Evolutionary conservation across 2,888 invertebrate genomes (phyloP), one percentile per base, ranked within the genome.

Genomic region (Synanthedon tipuliformis): DNA sequence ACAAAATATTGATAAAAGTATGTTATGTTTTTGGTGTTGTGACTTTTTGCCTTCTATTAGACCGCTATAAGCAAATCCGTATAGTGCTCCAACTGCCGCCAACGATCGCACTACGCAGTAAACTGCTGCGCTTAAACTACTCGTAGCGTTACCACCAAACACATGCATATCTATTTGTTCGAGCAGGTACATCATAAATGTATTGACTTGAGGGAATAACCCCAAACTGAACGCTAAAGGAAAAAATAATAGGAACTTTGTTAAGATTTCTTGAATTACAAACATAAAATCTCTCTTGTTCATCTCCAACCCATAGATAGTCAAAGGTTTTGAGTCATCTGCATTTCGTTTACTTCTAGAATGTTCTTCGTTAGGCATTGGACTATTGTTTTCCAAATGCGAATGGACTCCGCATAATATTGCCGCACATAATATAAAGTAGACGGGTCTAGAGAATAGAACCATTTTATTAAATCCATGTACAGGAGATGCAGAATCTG

Each of bases 401-500:
- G 76, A 75, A 58, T 88, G 81, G 3, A 88, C 85, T 0, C 81
- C 69, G 55, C 89, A 80, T 52, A 91, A 62, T 57, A 91, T 70
- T 0, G 84, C 88, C 7, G 93, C 91, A 67, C 95, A 94, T 48
- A 97, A 69, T 65, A 95, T 95, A 72, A 97, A 99, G 81, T 98
- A 99, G 13, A 97, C 93, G 4, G 98, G 96, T 57, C 97, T 90
- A 18, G 96, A 96, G 75, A 96, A 98, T 41, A 96, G 94, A 41
- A 98, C 96, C 65, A 97, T 92, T 66, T 95, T 92, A 77, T 99
- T 99, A 72, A 97, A 98, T 11, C 98, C 98, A 78, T 99, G 99
- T 45, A 98, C 97, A 0, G 99, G 99, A 2, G 99, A 99, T 0
- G 99, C 95, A 0, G 99, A 97, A 80, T 99, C 99, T 0, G 99